These are phyloP conservation scores for Tragelaphus imberbis DNA, from an alignment of 2,113 vertebrate genomes.

Conservation along the genomic window DNA sequence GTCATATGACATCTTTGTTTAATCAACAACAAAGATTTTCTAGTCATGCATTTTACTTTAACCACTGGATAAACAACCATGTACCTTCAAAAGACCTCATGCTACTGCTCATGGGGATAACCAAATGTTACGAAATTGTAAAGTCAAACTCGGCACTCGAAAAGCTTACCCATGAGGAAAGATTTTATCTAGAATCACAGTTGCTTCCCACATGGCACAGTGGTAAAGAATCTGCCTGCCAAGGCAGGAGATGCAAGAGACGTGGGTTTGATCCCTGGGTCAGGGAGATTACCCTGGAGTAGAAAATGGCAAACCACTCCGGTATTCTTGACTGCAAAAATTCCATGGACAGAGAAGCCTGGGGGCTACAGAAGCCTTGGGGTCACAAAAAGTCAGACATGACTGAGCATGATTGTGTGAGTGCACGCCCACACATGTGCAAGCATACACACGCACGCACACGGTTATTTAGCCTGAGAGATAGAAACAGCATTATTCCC, in stretches of 20 bases:
- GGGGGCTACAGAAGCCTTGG: background rate
- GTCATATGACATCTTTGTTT: constrained; percentile 4
- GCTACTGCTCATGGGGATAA: background rate
- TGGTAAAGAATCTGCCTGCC: background rate
- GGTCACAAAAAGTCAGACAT: background rate
- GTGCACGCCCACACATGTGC: fast-evolving
- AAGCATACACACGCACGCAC: fast-evolving
- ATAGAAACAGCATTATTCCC: background rate
- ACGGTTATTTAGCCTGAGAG: background rate
- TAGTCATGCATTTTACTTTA: background rate
- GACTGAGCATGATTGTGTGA: background rate
- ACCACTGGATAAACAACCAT: constrained; percentile 20
- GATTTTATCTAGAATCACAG: background rate
- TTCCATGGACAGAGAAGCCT: background rate
- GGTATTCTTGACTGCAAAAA: background rate
- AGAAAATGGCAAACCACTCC: background rate
- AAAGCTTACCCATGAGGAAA: background rate
- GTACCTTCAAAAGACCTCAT: background rate
- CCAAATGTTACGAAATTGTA: background rate
- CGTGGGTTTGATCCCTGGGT: background rate
- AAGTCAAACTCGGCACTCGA: background rate
- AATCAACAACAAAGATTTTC: constrained; percentile 32
- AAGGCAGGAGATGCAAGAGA: background rate
- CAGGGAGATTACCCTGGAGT: background rate
- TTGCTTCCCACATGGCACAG: background rate